Base-by-base conservation (phyloP, 2,888 invertebrate species). In the Dryobota labecula region DNA sequence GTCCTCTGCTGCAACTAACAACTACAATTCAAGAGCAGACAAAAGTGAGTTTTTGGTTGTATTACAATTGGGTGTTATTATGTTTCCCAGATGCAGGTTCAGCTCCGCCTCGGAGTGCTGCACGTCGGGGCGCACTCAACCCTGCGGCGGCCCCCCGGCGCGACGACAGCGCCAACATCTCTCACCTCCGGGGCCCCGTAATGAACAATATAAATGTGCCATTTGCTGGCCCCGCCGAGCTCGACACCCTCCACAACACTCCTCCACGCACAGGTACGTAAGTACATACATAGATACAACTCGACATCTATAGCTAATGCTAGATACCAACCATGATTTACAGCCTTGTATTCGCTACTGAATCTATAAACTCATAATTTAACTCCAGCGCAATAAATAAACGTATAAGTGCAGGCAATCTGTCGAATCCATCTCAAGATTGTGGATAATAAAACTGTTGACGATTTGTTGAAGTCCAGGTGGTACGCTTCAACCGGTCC, bases 191-290 rank as follows among this genome's bases (percentile, higher is more conserved):
- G 90, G 88, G 91, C 89, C 83, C 90, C 87, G 93, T 94, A 94
- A 95, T 94, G 94, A 94, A 94, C 94, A 92, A 94, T 94, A 94
- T 92, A 93, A 94, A 94, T 94, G 94, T 93, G 94, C 93, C 90
- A 92, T 93, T 94, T 90, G 94, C 70, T 65, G 84, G 86, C 83
- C 86, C 73, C 82, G 78, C 74, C 80, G 75, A 36, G 72, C 76
- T 63, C 77, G 73, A 76, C 72, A 80, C 73, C 62, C 70, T 51
- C 62, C 77, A 73, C 84, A 84, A 82, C 76, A 75, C 78, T 75
- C 68, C 65, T 70, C 66, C 69, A 62, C 75, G 57, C 57, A 70
- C 76, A 78, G 69, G 77, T 76, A 81, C 15, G n/a, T n/a, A n/a
- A n/a, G n/a, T n/a, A n/a, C n/a, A n/a, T n/a, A 58, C 24, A 41